Evolutionary conservation across 2,113 vertebrate species (phyloP).

Genomic region (Etheostoma cragini): DNA sequence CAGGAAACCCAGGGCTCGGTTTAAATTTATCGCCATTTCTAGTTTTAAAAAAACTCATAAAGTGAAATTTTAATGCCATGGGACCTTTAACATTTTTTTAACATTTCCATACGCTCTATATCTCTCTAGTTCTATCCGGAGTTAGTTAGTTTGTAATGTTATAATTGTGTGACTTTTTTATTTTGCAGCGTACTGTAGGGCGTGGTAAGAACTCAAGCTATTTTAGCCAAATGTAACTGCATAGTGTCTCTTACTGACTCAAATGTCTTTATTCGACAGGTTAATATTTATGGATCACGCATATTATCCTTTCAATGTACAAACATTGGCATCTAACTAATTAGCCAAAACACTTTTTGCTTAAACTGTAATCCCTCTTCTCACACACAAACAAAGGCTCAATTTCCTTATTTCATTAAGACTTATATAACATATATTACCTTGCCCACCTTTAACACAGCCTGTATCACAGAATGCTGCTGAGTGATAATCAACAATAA

Average conservation of each 20-base stretch:
- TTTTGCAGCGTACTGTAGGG: background rate
- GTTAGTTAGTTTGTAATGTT: background rate
- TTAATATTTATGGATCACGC: background rate
- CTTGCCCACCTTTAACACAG: background rate
- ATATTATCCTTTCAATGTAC: background rate
- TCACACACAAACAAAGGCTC: background rate
- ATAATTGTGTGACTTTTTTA: background rate
- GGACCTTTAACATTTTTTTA: too few species aligned
- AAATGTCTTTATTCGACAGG: background rate
- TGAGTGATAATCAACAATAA: background rate
- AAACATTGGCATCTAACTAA: background rate
- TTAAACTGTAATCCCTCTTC: background rate
- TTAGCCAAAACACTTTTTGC: background rate
- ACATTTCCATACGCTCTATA: too few species aligned
- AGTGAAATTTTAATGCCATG: too few species aligned
- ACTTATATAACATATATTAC: too few species aligned
- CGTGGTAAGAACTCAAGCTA: background rate
- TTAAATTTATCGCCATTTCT: too few species aligned
- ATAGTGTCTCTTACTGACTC: background rate
- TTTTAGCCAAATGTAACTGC: background rate
- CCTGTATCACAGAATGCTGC: background rate
- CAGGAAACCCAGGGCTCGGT: too few species aligned
- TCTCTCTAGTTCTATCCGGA: too few species aligned
- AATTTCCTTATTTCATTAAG: background rate
- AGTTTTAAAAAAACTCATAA: too few species aligned